These are phyloP conservation scores for Steatocranus sp. DNA, from an alignment of 2,797 vertebrate genomes.

Conservation along the genomic window DNA sequence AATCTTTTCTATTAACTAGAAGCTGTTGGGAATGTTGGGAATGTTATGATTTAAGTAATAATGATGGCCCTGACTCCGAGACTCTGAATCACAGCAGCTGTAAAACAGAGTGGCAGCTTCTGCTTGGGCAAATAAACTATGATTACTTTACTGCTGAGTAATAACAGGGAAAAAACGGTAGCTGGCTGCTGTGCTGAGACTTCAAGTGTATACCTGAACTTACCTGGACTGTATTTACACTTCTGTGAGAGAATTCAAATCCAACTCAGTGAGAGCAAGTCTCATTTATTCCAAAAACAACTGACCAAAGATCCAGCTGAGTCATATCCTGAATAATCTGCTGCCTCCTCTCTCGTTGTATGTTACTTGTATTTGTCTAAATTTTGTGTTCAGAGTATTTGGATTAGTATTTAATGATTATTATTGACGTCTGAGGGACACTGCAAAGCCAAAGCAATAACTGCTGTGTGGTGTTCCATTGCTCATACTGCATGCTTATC, in stretches of 20 bases:
- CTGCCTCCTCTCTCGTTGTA: neutral
- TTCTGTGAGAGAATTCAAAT: neutral
- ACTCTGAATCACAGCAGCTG: neutral
- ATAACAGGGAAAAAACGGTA: neutral
- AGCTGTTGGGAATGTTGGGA: neutral
- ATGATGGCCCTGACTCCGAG: fast-evolving
- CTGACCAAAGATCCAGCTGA: neutral
- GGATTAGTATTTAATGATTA: neutral
- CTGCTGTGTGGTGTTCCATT: neutral
- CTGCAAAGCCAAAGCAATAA: neutral
- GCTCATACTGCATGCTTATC: neutral
- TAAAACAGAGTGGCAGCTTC: neutral
- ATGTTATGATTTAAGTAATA: neutral
- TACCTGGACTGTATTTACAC: neutral
- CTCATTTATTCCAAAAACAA: neutral
- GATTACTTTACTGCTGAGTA: neutral
- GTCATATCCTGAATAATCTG: fast-evolving
- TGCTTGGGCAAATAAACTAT: neutral
- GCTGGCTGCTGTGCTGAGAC: neutral
- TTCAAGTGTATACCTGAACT: neutral
- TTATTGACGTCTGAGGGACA: neutral
- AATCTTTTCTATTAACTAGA: fast-evolving
- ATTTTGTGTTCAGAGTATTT: fast-evolving
- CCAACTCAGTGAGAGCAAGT: neutral
- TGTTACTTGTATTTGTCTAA: neutral